Percentiles rank a stretch among this genome's conserved stretches.
Conservation (phyloP, 2,113 vertebrate species). For the Hippocampus zosterae region DNA sequence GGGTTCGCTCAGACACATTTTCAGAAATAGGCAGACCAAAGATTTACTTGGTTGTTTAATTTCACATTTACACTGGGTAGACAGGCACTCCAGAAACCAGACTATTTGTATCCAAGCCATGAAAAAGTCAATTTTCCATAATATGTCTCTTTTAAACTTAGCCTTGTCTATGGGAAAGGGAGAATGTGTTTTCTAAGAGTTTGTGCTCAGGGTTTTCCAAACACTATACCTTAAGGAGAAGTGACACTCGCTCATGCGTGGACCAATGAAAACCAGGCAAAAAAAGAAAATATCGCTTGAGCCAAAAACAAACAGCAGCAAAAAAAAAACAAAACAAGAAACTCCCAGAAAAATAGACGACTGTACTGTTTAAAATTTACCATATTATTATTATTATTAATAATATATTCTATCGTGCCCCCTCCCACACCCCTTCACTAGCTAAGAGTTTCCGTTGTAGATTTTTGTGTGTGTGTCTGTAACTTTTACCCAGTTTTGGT, state of each 20-base stretch:
- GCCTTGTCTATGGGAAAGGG: slow-evolving; percentile 26
- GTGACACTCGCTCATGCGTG: slow-evolving; percentile 29
- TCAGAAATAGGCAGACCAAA: not conserved
- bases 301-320: not conserved
- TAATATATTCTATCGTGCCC: slow-evolving; percentile 71
- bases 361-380: slow-evolving; percentile 64
- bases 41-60: not conserved
- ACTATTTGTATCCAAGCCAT: not conserved
- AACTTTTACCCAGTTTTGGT: slow-evolving; percentile 62
- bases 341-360: slow-evolving; percentile 48
- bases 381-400: slow-evolving; percentile 65
- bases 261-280: slow-evolving; percentile 53
- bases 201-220: slow-evolving; percentile 65
- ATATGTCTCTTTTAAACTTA: not conserved
- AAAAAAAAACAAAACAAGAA: slow-evolving; percentile 18
- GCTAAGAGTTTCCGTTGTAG: slow-evolving; percentile 49
- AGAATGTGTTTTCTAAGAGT: slow-evolving; percentile 44
- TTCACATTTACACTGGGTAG: not conserved
- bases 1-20: not conserved
- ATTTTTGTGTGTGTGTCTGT: slow-evolving; percentile 39
- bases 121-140: not conserved
- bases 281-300: slow-evolving; percentile 28
- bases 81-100: not conserved
- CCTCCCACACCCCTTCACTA: slow-evolving; percentile 24
- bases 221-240: slow-evolving; percentile 60